phyloP scores from a whole-genome alignment of 2,888 invertebrate genomes.

The Heliconius charithonia region DNA sequence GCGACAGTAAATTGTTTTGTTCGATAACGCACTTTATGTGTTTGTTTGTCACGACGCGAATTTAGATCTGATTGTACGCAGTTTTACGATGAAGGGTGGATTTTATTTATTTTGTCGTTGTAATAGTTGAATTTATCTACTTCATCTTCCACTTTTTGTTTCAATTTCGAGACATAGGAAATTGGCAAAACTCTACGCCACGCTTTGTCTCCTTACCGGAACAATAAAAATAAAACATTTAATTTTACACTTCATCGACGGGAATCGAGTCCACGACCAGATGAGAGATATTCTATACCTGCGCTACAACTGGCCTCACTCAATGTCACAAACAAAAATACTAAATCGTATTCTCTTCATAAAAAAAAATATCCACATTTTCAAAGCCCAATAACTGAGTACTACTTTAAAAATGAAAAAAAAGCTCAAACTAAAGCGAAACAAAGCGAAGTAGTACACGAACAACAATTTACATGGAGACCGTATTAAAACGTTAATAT shows the following conservation, averaged over 20 bases:
- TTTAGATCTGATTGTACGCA: constrained; percentile 41
- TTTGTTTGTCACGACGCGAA: constrained; percentile 52
- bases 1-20: constrained; percentile 24
- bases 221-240: too few relatives aligned
- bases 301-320: too few relatives aligned
- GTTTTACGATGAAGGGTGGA: constrained; percentile 19
- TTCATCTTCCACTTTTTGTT: too few relatives aligned
- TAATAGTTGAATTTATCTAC: background rate
- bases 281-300: too few relatives aligned
- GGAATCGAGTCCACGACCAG: too few relatives aligned
- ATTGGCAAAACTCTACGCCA: too few relatives aligned
- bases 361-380: background rate
- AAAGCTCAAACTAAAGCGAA: background rate
- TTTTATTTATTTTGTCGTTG: constrained; percentile 10
- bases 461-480: constrained; percentile 3
- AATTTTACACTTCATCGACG: too few relatives aligned
- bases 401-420: background rate
- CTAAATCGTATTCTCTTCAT: background rate
- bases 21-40: constrained; percentile 52
- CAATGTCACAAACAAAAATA: too few relatives aligned
- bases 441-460: background rate
- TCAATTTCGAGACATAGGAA: too few relatives aligned
- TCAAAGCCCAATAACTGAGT: background rate
- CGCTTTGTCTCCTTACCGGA: too few relatives aligned
- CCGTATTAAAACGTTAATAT: constrained; percentile 13